Evolutionary conservation across 2,888 invertebrate genomes (phyloP).

Genomic region (Slavum lentiscoides): DNA sequence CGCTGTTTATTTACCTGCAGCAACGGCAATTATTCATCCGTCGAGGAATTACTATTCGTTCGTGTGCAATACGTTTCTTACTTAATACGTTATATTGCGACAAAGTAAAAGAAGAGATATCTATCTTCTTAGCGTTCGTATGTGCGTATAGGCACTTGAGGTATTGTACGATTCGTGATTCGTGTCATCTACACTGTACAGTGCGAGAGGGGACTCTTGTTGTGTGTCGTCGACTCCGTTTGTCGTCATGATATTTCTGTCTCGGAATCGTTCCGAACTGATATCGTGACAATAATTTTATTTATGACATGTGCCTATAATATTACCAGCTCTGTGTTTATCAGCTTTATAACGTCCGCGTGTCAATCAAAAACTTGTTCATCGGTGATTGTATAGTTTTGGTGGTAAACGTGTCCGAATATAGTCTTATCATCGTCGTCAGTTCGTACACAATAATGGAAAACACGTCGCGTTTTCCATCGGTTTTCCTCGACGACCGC

Average conservation of each 20-base stretch:
- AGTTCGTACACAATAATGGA: background rate
- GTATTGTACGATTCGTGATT: background rate
- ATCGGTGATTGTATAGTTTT: background rate
- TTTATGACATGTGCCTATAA: background rate
- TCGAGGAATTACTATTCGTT: background rate
- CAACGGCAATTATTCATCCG: background rate
- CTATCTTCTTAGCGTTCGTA: too few relatives aligned
- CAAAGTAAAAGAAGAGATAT: too few relatives aligned
- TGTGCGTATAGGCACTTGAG: too few relatives aligned
- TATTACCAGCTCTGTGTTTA: too few relatives aligned
- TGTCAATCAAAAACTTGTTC: constrained; percentile 12
- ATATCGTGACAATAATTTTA: background rate
- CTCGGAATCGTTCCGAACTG: constrained; percentile 5
- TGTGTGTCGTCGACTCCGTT: background rate
- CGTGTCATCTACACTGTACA: background rate
- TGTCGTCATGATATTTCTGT: constrained; percentile 28
- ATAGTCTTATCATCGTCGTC: background rate
- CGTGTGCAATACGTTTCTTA: background rate
- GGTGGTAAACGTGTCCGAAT: background rate
- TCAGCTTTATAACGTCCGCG: too few relatives aligned
- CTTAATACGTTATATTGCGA: too few relatives aligned
- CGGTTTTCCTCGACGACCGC: background rate
- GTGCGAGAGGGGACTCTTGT: background rate
- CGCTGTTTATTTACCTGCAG: too few relatives aligned
- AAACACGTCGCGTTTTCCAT: background rate